Percentiles rank a stretch among this genome's conserved stretches.
phyloP scores from a whole-genome alignment of 2,113 vertebrate species.

The Myiopsitta monachus region DNA sequence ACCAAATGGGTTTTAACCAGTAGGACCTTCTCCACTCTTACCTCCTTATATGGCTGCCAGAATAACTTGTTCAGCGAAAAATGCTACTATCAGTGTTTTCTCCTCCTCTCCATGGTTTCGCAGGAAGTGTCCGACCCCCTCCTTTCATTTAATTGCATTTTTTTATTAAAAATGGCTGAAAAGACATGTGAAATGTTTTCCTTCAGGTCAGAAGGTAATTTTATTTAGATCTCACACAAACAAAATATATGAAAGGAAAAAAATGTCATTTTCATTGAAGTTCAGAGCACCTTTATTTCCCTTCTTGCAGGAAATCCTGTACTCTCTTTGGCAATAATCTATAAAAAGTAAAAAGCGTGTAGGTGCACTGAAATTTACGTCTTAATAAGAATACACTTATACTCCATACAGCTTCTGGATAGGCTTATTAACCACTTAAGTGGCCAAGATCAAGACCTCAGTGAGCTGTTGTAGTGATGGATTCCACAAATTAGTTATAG shows the following conservation, averaged over 20 bases:
- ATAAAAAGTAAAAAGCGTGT: neutral
- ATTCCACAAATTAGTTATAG: neutral
- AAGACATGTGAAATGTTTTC: neutral
- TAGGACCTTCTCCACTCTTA: neutral
- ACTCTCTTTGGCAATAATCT: neutral
- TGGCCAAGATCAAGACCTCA: neutral
- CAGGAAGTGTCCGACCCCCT: neutral
- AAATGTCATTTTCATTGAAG: neutral
- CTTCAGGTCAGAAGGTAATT: neutral
- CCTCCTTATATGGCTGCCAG: neutral
- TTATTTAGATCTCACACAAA: neutral
- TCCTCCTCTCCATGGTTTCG: accelerated
- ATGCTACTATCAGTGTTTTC: neutral
- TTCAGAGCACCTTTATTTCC: neutral
- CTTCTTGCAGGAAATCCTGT: neutral
- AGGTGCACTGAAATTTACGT: neutral
- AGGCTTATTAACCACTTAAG: neutral
- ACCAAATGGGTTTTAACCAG: neutral
- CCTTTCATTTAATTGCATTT: neutral
- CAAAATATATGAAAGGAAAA: neutral
- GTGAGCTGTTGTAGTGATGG: neutral
- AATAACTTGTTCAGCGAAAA: neutral
- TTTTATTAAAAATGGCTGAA: neutral
- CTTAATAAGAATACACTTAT: neutral
- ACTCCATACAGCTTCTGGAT: neutral